Base-by-base conservation (phyloP, 2,797 vertebrate species). In the Lerista edwardsae region DNA sequence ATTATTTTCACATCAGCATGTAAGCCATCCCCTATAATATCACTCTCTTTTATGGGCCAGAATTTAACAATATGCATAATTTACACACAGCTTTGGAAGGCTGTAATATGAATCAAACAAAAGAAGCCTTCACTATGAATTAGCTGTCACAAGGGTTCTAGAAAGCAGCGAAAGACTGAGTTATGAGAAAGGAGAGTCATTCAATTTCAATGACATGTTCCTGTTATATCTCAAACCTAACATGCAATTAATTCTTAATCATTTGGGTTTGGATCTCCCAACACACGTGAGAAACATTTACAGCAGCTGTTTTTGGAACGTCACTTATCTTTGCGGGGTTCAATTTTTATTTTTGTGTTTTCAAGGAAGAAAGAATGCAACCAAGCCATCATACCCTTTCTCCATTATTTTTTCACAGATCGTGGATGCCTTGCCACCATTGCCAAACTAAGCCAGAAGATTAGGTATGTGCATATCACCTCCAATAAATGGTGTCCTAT, bases 1-100 rank as follows among this genome's bases (percentile, higher is more conserved):
- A 93, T 93, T 94, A 81, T 93, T 92, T 92, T 91, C 91, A 92
- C 91, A 93, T 93, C 92, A 90, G 84, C 88, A 87, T 92, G 91
- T 92, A 90, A 94, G 89, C 71, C 74, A 90, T 87, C 84, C 36
- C 87, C 80, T 91, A 91, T 94, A 89, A 93, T 93, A 94, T 94
- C 90, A 93, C 84, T 94, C 91, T 92, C 88, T 91, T 91, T 91
- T 87, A 90, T n/a, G 3, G 92, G 91, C 88, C 90, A 92, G 88
- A 87, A 93, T 80, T 92, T 87, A 79, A 93, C 91, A 94, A 93
- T 90, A 91, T 83, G 82, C 86, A 92, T 91, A 91, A 93, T 92
- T 94, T 95, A 94, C 89, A 94, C 82, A 84, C 86, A 90, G 57
- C 92, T 92, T 93, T 90, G 91, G 90, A 95, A 93, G 75, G 79